Conservation (phyloP, 1,140 invertebrate genomes). For the Halictus rubicundus region DNA sequence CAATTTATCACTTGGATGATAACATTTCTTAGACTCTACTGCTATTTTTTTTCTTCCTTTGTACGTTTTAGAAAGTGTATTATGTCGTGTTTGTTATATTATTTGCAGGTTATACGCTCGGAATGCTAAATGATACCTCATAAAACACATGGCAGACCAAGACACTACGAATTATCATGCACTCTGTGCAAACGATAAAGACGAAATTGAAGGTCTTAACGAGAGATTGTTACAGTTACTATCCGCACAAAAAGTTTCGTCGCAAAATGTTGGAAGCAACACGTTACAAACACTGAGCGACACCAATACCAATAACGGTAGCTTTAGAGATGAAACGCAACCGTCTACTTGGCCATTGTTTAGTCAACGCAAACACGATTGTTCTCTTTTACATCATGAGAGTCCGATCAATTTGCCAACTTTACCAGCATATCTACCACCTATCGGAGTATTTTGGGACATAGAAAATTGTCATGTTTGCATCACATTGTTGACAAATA, state of each 20-base stretch:
- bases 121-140: constrained; percentile 40
- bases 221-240: constrained; percentile 72
- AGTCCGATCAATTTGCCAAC: constrained; percentile 61
- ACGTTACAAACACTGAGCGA: constrained; percentile 61
- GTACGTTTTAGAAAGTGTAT: background rate
- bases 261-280: constrained; percentile 50
- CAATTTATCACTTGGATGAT: background rate
- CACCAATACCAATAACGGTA: constrained; percentile 63
- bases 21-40: background rate
- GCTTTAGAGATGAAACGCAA: constrained; percentile 55
- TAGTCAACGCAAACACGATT: constrained; percentile 66
- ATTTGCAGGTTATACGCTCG: constrained; percentile 33
- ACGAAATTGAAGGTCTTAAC: constrained; percentile 71
- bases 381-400: constrained; percentile 66
- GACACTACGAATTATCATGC: constrained; percentile 30
- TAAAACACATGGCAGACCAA: constrained; percentile 57
- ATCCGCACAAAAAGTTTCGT: constrained; percentile 57
- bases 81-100: background rate
- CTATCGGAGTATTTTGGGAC: constrained; percentile 96
- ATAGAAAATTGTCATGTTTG: constrained; percentile 92
- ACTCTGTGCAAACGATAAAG: constrained; percentile 60
- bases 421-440: constrained; percentile 80
- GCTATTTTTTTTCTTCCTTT: background rate
- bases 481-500: background rate
- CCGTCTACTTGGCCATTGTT: constrained; percentile 41